A percentile compares a stretch with the other conserved stretches of the same genome.
phyloP scores from a whole-genome alignment of 1,140 invertebrate genomes.

The Lepidostoma basale region DNA sequence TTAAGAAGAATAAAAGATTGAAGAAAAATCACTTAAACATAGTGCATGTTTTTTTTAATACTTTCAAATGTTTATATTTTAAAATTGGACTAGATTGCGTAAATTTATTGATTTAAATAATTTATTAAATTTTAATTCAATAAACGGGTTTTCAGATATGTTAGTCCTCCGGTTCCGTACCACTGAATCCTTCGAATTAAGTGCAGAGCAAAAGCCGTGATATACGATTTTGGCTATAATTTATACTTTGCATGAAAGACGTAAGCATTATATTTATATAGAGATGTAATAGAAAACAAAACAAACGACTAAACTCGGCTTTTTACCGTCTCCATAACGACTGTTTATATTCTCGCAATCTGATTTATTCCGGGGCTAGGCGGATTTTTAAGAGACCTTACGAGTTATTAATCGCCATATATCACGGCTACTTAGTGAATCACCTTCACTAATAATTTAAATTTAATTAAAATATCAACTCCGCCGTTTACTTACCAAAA shows the following conservation, averaged over 20 bases:
- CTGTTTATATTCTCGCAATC: conserved; percentile 11
- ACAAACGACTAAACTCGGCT: conserved; percentile 3
- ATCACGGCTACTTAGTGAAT: neutral
- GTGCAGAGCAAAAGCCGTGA: conserved; percentile 23
- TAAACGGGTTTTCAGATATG: too few species aligned
- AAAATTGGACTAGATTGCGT: too few species aligned
- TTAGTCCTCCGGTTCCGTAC: neutral
- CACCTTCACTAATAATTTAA: too few species aligned
- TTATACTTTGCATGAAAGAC: conserved; percentile 20
- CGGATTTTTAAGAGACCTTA: neutral
- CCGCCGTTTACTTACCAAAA: too few species aligned
- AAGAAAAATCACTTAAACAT: too few species aligned
- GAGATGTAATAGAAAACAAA: conserved; percentile 21
- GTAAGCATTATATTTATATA: conserved; percentile 23
- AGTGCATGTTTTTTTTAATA: too few species aligned
- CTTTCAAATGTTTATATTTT: too few species aligned
- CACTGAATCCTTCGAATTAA: neutral
- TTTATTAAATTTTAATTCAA: too few species aligned
- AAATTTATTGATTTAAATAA: too few species aligned
- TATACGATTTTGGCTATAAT: conserved; percentile 32
- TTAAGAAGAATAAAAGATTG: too few species aligned
- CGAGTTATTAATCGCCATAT: neutral
- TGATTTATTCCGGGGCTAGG: neutral
- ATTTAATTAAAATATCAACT: too few species aligned
- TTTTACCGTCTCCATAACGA: conserved; percentile 1